These are phyloP conservation scores for Neelides sp. DNA, from an alignment of 1,140 invertebrate genomes.

Conservation along the genomic window DNA sequence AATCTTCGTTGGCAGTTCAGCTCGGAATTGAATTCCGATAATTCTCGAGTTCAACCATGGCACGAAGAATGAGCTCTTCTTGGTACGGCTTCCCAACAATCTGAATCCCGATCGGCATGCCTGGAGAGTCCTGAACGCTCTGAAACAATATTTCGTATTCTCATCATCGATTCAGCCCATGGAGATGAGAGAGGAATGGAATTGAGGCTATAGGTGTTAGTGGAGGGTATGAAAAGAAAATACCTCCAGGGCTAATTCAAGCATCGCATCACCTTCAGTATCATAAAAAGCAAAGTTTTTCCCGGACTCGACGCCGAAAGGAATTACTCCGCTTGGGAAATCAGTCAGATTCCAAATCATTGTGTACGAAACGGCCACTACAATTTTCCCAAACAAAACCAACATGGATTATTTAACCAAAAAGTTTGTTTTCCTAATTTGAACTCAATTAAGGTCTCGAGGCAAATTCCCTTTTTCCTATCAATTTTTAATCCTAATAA, in stretches of 20 bases:
- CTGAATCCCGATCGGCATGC: slow-evolving; percentile 37
- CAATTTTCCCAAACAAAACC: too few relatives aligned
- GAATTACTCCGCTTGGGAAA: slow-evolving; percentile 35
- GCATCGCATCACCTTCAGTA: slow-evolving; percentile 26
- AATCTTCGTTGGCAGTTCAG: too few relatives aligned
- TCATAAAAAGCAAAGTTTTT: slow-evolving; percentile 33
- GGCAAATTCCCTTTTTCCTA: too few relatives aligned
- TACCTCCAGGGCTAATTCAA: slow-evolving; percentile 32
- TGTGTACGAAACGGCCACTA: slow-evolving; percentile 31
- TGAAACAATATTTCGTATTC: slow-evolving; percentile 11
- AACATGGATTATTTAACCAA: too few relatives aligned
- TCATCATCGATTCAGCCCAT: slow-evolving; percentile 1
- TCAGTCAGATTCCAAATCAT: slow-evolving; percentile 34
- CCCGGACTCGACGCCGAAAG: slow-evolving; percentile 33
- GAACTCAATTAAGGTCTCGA: too few relatives aligned
- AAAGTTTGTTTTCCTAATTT: too few relatives aligned
- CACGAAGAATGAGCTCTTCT: slow-evolving; percentile 35
- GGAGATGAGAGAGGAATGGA: not conserved
- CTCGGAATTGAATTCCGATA: too few relatives aligned
- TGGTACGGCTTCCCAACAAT: slow-evolving; percentile 35
- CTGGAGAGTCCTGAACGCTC: slow-evolving; percentile 31
- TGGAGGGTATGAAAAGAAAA: not conserved
- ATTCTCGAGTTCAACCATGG: slow-evolving; percentile 33
- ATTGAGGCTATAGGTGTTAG: not conserved
- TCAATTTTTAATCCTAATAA: too few relatives aligned